These are phyloP conservation scores for Macrostomum lignano DNA, from an alignment of 1,140 invertebrate genomes.

Conservation along the genomic window DNA sequence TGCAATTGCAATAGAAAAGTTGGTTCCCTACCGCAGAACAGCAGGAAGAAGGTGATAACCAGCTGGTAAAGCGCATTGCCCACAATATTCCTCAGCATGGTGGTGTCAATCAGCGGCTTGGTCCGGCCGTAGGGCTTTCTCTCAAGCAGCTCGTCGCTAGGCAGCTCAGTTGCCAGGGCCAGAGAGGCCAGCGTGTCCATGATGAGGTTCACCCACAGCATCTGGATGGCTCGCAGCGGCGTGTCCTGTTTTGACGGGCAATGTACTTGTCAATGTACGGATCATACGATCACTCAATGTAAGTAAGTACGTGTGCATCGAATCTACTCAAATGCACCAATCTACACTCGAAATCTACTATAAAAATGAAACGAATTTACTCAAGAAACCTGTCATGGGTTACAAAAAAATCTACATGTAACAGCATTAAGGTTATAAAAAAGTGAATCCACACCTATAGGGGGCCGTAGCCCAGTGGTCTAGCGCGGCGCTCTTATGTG, in stretches of 20 bases:
- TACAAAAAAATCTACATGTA: neutral
- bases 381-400: no score
- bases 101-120: slow-evolving; percentile 82
- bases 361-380: no score
- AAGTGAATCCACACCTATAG: no score
- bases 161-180: slow-evolving; percentile 89
- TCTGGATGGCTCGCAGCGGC: slow-evolving; percentile 66
- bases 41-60: slow-evolving; percentile 52
- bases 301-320: neutral
- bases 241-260: no score
- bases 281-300: slow-evolving; percentile 2
- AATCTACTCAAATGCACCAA: neutral
- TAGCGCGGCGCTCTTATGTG: no score
- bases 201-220: slow-evolving; percentile 98
- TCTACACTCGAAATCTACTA: no score
- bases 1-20: no score
- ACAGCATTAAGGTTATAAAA: neutral
- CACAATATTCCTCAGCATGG: slow-evolving; percentile 98
- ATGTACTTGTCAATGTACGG: no score
- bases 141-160: slow-evolving; percentile 66
- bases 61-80: slow-evolving; percentile 90
- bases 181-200: slow-evolving; percentile 97
- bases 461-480: no score
- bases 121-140: slow-evolving; percentile 91
- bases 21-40: slow-evolving; percentile 3